These are phyloP conservation scores for Cantharis rufa DNA, from an alignment of 2,888 invertebrate genomes.

Conservation along the genomic window DNA sequence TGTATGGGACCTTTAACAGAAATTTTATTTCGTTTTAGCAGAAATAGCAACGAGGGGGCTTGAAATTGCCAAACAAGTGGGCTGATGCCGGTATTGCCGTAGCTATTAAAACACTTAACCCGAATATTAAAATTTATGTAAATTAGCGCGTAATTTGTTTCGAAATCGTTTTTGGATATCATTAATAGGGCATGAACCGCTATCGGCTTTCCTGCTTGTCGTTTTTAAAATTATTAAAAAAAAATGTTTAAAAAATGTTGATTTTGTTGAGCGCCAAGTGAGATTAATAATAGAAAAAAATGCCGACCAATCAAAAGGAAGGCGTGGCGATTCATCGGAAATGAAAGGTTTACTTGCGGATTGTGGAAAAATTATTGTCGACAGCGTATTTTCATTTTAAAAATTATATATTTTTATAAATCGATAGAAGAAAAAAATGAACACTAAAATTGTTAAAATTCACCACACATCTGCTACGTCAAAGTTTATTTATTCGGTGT, in stretches of 20 bases:
- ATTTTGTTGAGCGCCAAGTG: too few relatives aligned
- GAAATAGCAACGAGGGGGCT: slow-evolving; percentile 90
- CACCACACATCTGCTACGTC: background rate
- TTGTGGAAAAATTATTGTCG: too few relatives aligned
- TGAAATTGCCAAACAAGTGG: slow-evolving; percentile 64
- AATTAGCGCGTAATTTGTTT: slow-evolving; percentile 49
- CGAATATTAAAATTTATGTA: slow-evolving; percentile 83
- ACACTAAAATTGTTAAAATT: background rate
- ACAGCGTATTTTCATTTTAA: too few relatives aligned
- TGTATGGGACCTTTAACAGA: background rate
- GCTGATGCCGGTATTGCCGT: slow-evolving; percentile 50
- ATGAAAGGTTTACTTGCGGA: too few relatives aligned
- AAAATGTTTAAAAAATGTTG: too few relatives aligned
- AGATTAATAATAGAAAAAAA: too few relatives aligned
- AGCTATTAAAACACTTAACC: slow-evolving; percentile 84
- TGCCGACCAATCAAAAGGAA: too few relatives aligned
- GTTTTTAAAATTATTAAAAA: too few relatives aligned
- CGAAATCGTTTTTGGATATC: background rate
- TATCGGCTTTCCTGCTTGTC: too few relatives aligned
- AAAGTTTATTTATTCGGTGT: background rate
- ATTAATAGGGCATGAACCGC: background rate
- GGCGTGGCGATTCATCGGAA: too few relatives aligned
- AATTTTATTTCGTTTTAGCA: slow-evolving; percentile 62
- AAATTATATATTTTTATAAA: background rate
- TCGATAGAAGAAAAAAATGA: background rate